phyloP scores from a whole-genome alignment of 2,113 vertebrate species.

The Rhegmatorhina hoffmannsi region DNA sequence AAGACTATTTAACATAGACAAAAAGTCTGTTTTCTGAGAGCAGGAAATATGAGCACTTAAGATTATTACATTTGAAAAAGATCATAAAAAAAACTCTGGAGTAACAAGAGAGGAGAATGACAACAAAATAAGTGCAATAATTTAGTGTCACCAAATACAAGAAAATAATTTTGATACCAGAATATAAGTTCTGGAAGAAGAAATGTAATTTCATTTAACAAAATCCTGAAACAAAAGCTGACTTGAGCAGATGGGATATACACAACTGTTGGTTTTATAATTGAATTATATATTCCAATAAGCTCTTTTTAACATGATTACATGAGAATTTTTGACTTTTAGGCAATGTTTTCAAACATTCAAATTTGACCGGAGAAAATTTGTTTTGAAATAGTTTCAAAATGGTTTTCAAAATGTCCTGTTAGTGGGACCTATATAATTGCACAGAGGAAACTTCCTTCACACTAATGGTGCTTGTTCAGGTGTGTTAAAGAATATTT shows the following conservation, averaged over 20 bases:
- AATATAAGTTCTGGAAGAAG: background rate
- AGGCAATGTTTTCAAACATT: background rate
- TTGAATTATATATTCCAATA: background rate
- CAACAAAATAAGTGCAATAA: background rate
- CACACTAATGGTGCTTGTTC: fast-evolving
- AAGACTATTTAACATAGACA: background rate
- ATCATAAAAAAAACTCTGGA: background rate
- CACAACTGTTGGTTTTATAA: background rate
- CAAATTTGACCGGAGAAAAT: background rate
- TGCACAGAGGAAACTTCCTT: background rate
- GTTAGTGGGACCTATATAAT: background rate
- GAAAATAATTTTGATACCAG: background rate
- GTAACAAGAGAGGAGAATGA: background rate
- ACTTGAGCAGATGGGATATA: background rate
- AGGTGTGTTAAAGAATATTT: background rate
- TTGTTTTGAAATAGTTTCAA: background rate
- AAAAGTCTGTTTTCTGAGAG: background rate
- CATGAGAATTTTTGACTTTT: background rate
- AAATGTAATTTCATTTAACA: background rate
- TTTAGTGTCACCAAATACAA: background rate
- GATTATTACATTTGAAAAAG: background rate
- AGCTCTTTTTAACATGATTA: background rate
- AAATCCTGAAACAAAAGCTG: background rate
- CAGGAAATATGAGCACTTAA: background rate
- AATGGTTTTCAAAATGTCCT: background rate